A percentile compares a stretch with the other conserved stretches of the same genome.
These are phyloP conservation scores for Sisyra terminalis DNA, from an alignment of 2,888 invertebrate genomes.

Conservation along the genomic window DNA sequence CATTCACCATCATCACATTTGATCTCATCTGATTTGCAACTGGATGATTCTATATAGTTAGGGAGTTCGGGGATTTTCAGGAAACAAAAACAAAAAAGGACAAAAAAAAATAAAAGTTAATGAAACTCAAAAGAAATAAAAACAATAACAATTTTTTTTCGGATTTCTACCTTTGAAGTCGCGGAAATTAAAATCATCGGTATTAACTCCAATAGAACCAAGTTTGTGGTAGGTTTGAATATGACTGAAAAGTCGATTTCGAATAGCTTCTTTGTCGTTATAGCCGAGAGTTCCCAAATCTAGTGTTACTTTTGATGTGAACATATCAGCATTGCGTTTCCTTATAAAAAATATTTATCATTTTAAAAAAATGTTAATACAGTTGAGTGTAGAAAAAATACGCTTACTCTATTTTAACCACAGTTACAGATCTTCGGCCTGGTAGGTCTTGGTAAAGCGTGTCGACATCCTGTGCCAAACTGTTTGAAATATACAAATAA, in stretches of 20 bases:
- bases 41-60: conserved; percentile 9
- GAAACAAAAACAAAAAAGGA: conserved; percentile 1
- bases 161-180: conserved; percentile 32
- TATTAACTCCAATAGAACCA: conserved; percentile 34
- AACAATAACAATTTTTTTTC: not conserved
- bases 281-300: conserved; percentile 46
- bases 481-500: conserved; percentile 39
- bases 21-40: conserved; percentile 36
- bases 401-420: conserved; percentile 56
- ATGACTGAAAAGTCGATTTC: conserved; percentile 35
- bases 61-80: conserved; percentile 5
- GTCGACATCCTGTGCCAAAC: conserved; percentile 41
- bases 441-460: conserved; percentile 33
- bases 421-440: conserved; percentile 41
- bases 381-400: not conserved
- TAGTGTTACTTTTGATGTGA: conserved; percentile 45
- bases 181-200: conserved; percentile 42
- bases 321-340: conserved; percentile 33
- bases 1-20: conserved; percentile 44
- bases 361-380: conserved; percentile 3
- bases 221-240: conserved; percentile 34
- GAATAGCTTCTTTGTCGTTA: conserved; percentile 34
- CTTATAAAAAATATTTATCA: not conserved
- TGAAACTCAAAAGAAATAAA: conserved; percentile 8
- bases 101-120: conserved; percentile 9